These are phyloP conservation scores for Tromatobia lineatoria DNA, from an alignment of 2,888 invertebrate species.

Conservation along the genomic window DNA sequence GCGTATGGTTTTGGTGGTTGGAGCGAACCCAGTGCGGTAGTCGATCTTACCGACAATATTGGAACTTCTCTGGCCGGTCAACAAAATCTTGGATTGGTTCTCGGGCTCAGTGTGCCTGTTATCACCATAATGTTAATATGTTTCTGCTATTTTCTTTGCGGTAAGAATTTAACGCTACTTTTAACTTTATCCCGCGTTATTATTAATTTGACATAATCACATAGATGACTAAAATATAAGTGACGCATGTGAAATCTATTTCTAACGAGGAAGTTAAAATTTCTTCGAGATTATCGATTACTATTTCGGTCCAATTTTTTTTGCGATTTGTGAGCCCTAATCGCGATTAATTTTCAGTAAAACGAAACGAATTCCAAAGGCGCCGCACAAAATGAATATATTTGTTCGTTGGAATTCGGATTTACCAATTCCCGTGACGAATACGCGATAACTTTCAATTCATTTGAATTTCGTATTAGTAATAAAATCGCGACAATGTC, in stretches of 20 bases:
- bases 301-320: too few relatives aligned
- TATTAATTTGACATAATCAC: not conserved
- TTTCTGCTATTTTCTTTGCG: constrained; percentile 86
- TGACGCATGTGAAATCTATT: not conserved
- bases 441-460: too few relatives aligned
- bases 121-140: constrained; percentile 82
- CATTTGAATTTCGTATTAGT: too few relatives aligned
- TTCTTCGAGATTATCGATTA: too few relatives aligned
- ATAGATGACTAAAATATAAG: not conserved
- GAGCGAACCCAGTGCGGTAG: constrained; percentile 89
- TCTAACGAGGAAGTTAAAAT: too few relatives aligned
- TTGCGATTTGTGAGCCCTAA: too few relatives aligned
- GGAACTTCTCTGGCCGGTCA: constrained; percentile 85
- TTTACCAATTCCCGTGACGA: too few relatives aligned
- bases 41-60: constrained; percentile 87
- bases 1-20: constrained; percentile 93
- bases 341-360: too few relatives aligned
- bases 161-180: constrained; percentile 83
- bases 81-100: constrained; percentile 87
- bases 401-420: too few relatives aligned
- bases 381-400: too few relatives aligned
- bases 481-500: too few relatives aligned
- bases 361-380: too few relatives aligned
- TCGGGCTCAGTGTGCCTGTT: constrained; percentile 89
- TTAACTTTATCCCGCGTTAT: not conserved